Evolutionary conservation across 2,888 invertebrate species (phyloP), one percentile per base, ranked within the genome.

Genomic region (Seira musarum): DNA sequence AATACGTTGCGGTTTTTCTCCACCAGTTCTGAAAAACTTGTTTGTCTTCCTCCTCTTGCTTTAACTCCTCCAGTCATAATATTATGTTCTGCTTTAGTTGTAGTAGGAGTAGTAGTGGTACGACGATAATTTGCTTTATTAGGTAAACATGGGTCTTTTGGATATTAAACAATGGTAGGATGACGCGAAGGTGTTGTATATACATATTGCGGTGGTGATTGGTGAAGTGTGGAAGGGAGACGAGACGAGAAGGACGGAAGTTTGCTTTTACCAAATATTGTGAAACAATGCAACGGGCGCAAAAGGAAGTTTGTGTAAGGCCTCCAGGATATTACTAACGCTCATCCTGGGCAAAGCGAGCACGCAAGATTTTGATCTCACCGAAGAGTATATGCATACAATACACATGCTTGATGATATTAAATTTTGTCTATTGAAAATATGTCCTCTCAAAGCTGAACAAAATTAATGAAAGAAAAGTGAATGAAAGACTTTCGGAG

Each of bases 261-360:
- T 53, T 53, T n/a, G 53, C 53, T 53, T 53, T 30, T 53, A 53
- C 53, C 53, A 8, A 30, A 53, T 53, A n/a, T 53, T 53, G 2
- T n/a, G 53, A 15, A 15, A 53, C 15, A 53, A 30, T 30, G 30
- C 30, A 8, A 30, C 8, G 30, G 30, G 35, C 46, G 53, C 57
- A 57, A 74, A 65, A 75, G 75, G 63, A 75, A 75, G 68, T 68
- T 75, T 75, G 63, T 68, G 60, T 75, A 68, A 30, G 60, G 67
- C 68, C 75, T 68, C 46, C 53, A 67, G 68, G 75, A 75, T 75
- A 68, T 75, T 75, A 30, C 53, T 53, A 2, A 3, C 40, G 17
- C 13, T 17, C 53, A 2, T 53, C 53, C 53, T 30, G 8, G 2
- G 30, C 3, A 30, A n/a, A n/a, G n/a, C n/a, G n/a, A 30, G 30